Percentiles rank a stretch among this genome's conserved stretches.
Evolutionary conservation across 1,140 invertebrate genomes (phyloP).

Genomic region (Luehdorfia chinensis): DNA sequence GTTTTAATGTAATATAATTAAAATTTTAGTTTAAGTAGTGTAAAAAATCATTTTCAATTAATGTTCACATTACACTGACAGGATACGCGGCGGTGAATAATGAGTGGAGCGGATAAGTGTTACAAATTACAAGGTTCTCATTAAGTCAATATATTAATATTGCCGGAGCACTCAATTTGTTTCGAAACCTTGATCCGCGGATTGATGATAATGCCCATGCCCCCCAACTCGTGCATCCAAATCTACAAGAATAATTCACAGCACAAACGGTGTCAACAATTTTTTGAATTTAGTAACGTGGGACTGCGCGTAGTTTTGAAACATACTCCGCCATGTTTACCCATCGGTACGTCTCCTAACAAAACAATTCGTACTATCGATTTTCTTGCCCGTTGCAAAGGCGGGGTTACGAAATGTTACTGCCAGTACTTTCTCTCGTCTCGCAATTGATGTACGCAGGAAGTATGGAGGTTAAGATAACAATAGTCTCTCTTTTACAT

Average conservation of each 20-base stretch:
- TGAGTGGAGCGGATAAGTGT: conserved; percentile 4
- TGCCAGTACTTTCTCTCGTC: conserved; percentile 59
- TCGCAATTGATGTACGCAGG: conserved; percentile 46
- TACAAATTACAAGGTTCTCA: conserved; percentile 16
- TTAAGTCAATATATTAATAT: conserved; percentile 12
- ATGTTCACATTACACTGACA: background rate
- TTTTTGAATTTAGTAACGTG: conserved; percentile 9
- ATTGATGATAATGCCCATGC: conserved; percentile 18
- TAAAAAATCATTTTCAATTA: background rate
- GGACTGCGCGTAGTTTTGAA: conserved; percentile 13
- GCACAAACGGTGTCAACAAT: conserved; percentile 4
- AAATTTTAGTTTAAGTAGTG: too few species aligned
- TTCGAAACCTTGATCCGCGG: conserved; percentile 17
- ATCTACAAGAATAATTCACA: conserved; percentile 8
- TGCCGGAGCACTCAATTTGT: conserved; percentile 14
- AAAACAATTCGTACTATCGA: conserved; percentile 36
- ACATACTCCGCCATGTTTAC: conserved; percentile 8
- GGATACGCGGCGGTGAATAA: background rate
- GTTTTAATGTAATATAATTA: too few species aligned
- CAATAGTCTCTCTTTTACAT: conserved; percentile 40
- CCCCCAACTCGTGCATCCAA: conserved; percentile 10
- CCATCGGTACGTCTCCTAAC: conserved; percentile 20
- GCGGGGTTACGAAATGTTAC: conserved; percentile 50
- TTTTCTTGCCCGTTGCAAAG: conserved; percentile 47
- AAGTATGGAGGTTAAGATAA: conserved; percentile 69